Conservation (phyloP, 2,888 invertebrate genomes). For the Parnassius apollo region DNA sequence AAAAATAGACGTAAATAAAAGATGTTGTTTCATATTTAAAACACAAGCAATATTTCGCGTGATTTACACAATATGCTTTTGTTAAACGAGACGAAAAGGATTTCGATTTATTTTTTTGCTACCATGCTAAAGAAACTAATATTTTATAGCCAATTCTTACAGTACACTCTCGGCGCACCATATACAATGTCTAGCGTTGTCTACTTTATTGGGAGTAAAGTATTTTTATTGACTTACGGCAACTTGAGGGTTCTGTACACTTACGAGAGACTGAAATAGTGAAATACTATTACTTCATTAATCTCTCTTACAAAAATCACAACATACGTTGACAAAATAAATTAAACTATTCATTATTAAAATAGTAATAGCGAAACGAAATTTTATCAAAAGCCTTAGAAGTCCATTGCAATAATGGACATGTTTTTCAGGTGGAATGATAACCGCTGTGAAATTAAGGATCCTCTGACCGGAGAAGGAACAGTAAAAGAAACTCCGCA, state of each 20-base stretch:
- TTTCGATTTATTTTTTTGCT: slow-evolving; percentile 19
- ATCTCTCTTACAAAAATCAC: not conserved
- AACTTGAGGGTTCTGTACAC: not conserved
- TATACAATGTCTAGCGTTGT: not conserved
- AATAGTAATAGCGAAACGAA: no score
- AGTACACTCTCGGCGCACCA: slow-evolving; percentile 6
- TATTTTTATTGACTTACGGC: slow-evolving; percentile 6
- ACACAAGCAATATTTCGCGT: slow-evolving; percentile 3
- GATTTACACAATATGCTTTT: slow-evolving; percentile 5
- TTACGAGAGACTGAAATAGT: not conserved
- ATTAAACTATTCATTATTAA: no score
- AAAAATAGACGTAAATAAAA: no score
- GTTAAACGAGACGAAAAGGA: slow-evolving; percentile 7
- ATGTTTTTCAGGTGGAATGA: no score
- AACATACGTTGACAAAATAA: no score
- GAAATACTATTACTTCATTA: slow-evolving; percentile 2
- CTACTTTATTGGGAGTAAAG: slow-evolving; percentile 4
- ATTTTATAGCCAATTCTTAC: slow-evolving; percentile 20
- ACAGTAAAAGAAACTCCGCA: no score
- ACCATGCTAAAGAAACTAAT: slow-evolving; percentile 13
- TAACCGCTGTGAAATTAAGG: no score
- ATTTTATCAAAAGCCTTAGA: no score
- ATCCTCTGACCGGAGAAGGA: no score
- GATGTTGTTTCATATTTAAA: no score
- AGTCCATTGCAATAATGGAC: no score